These are phyloP conservation scores for Lytechinus variegatus DNA, from an alignment of 35 echinoderm and acorn worm species.

Conservation along the genomic window DNA sequence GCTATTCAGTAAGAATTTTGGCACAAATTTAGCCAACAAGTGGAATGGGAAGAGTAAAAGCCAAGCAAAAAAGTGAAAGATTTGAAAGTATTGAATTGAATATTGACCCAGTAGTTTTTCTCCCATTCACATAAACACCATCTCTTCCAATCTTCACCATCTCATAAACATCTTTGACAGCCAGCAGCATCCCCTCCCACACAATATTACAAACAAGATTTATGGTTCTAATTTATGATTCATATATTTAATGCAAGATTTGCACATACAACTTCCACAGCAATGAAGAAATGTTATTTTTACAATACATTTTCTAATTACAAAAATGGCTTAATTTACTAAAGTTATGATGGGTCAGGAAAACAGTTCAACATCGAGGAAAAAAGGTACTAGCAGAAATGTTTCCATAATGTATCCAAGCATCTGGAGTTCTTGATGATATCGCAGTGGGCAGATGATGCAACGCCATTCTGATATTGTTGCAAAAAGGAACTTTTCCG, in stretches of 20 bases:
- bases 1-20: too few species aligned
- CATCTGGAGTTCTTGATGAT: background rate
- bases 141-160: background rate
- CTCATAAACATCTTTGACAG: background rate
- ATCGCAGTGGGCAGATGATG: background rate
- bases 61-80: too few species aligned
- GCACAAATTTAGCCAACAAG: too few species aligned
- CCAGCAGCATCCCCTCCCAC: too few species aligned
- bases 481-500: background rate
- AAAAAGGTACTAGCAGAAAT: background rate
- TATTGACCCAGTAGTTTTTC: too few species aligned
- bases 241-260: background rate
- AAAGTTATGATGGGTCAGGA: background rate
- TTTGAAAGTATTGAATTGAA: too few species aligned
- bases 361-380: background rate
- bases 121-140: too few species aligned
- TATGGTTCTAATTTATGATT: background rate
- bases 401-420: background rate
- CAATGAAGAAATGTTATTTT: slow-evolving; percentile 21
- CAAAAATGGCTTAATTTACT: background rate
- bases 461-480: background rate
- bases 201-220: background rate
- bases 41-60: too few species aligned
- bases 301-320: slow-evolving; percentile 25
- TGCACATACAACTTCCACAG: slow-evolving; percentile 33